These are phyloP conservation scores for Phrynosoma blainvillii DNA, from an alignment of 2,113 vertebrate species.

Conservation along the genomic window DNA sequence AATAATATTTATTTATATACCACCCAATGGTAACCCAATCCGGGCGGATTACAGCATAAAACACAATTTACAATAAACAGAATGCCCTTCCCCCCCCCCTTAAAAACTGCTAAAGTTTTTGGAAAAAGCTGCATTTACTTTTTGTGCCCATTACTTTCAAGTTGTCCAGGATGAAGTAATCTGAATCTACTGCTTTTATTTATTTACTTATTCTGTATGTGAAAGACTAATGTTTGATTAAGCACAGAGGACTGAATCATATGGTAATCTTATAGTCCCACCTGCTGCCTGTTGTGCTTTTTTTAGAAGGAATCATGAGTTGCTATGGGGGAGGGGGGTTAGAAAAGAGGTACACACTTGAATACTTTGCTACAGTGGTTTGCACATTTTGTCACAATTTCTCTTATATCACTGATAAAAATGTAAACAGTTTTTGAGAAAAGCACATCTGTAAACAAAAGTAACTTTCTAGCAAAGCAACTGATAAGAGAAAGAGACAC, in stretches of 20 bases:
- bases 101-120: not conserved
- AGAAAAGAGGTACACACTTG: not conserved
- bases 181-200: not conserved
- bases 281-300: no score
- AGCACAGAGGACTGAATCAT: not conserved
- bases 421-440: not conserved
- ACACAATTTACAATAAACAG: no score
- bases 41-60: no score
- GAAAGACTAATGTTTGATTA: not conserved
- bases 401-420: not conserved
- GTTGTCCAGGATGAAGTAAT: not conserved
- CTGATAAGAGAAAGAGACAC: not conserved
- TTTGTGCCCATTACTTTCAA: not conserved
- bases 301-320: not conserved
- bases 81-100: no score
- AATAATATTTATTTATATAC: no score
- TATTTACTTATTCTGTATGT: conserved; percentile 1
- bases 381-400: not conserved
- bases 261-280: no score
- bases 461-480: conserved; percentile 4
- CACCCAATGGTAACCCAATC: no score
- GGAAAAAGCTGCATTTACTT: conserved; percentile 18
- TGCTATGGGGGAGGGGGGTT: no score
- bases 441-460: not conserved
- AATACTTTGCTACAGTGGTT: not conserved